phyloP scores from a whole-genome alignment of 2,888 invertebrate species.

The Parthenolecanium corni region DNA sequence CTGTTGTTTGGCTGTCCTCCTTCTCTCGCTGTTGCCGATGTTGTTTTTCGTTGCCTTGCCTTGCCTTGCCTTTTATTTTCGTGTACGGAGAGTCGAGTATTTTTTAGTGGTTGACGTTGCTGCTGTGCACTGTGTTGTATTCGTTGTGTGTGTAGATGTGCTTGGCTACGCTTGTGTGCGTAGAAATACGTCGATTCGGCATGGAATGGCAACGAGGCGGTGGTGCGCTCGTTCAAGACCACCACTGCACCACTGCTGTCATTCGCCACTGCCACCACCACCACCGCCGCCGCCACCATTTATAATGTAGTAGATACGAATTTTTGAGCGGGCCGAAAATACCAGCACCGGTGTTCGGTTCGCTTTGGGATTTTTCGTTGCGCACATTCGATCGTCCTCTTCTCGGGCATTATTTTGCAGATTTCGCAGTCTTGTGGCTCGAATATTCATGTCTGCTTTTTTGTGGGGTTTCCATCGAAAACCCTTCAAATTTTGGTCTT shows the following conservation, averaged over 20 bases:
- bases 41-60: neutral
- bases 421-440: too few relatives aligned
- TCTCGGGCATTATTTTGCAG: too few relatives aligned
- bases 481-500: too few relatives aligned
- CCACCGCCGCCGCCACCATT: too few relatives aligned
- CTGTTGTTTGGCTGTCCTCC: neutral
- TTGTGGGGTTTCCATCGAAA: too few relatives aligned
- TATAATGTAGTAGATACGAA: too few relatives aligned
- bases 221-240: constrained; percentile 1
- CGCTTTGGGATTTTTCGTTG: too few relatives aligned
- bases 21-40: neutral
- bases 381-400: too few relatives aligned
- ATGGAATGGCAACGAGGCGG: neutral
- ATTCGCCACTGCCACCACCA: too few relatives aligned
- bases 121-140: neutral
- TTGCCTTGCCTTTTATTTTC: neutral
- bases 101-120: neutral
- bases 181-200: neutral
- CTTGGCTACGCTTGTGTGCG: neutral
- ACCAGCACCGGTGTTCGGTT: too few relatives aligned
- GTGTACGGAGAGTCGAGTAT: neutral
- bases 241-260: neutral
- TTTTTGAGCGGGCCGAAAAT: too few relatives aligned
- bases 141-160: neutral
- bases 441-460: too few relatives aligned